Evolutionary conservation across 1,140 invertebrate genomes (phyloP), one percentile per base, ranked within the genome.

Genomic region (Berghia stephanieae): DNA sequence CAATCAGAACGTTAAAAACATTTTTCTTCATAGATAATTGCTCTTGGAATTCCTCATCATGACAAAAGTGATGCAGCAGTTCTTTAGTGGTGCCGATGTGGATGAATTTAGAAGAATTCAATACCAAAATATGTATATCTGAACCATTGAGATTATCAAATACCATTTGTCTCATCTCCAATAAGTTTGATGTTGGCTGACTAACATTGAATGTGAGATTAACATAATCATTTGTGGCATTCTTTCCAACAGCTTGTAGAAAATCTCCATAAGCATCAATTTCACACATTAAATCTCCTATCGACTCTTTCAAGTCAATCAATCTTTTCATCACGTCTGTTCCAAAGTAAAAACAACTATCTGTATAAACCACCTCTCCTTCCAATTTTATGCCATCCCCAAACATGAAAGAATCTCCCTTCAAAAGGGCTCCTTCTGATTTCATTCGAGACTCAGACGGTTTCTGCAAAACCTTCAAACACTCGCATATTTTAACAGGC

Each of bases 211-310:
- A 80, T 4, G 78, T 80, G 52, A 85, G 80, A 18, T 85, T 72
- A 10, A 86, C 85, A 75, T 89, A 90, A 18, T 83, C 82, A 34
- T 77, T 76, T 6, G 80, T 85, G 16, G 90, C 81, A 44, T 78
- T 69, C 31, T 80, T 79, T 2, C 91, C 91, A 5, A 91, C 80
- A 5, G 89, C 84, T 78, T 90, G 90, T 18, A 91, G 78, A 80
- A 91, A 91, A 80, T 91, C 90, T 16, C 90, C 88, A 83, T 91
- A 91, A n/a, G 88, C 89, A 86, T 90, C 90, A 63, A 91, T 87
- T 84, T 91, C 91, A 83, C 86, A 87, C 18, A 78, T 78, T n/a
- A 90, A 67, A 16, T 83, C 81, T 36, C 86, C 81, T 60, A 85
- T 74, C 10, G 79, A 75, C 57, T 85, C 80, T 16, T 84, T 85